Evolutionary conservation across 2,113 vertebrate species (phyloP), one percentile per base, ranked within the genome.

Genomic region (Dendrocopos noguchii): DNA sequence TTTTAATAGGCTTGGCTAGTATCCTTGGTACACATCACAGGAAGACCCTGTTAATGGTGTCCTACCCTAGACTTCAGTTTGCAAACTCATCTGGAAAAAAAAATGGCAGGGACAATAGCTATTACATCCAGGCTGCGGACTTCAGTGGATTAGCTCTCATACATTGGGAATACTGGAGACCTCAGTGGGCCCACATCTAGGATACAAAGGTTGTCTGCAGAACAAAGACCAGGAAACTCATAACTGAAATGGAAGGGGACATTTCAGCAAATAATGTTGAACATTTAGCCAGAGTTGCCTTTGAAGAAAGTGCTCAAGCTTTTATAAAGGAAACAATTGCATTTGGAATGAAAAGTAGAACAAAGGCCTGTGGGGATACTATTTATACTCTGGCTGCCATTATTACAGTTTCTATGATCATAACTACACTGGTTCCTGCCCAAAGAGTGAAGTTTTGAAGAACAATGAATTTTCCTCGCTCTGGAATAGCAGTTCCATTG

Each of bases 301-400:
- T 98, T 76, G 98, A 99, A 95, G 96, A 98, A 93, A 98, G 97
- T 64, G 97, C 97, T 77, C 97, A 93, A 80, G 90, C 87, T 33
- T 98, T 98, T 91, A 98, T 98, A 98, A 98, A 97, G 78, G 96
- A 97, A 96, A 99, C 98, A 10, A 95, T 98, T 18, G 94, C 97
- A 90, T 71, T 98, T 77, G 98, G 98, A 80, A 97, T 95, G 19
- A 97, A 95, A 72, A 97, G 96, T 14, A 97, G 98, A 61, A 97
- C 98, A 71, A 96, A 97, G 29, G 95, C 20, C 97, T 98, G 15
- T 98, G 98, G 98, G 98, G 98, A 75, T 98, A 97, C 94, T 98
- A 97, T 95, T 98, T 98, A 92, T 98, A 98, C 79, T 98, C 98
- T 2, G 98, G 98, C 95, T 98, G 98, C 95, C 98, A 98, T 95